A percentile compares a stretch with the other conserved stretches of the same genome.
Evolutionary conservation across 1,140 invertebrate species (phyloP).

Genomic region (Zaprionus lachaisei): DNA sequence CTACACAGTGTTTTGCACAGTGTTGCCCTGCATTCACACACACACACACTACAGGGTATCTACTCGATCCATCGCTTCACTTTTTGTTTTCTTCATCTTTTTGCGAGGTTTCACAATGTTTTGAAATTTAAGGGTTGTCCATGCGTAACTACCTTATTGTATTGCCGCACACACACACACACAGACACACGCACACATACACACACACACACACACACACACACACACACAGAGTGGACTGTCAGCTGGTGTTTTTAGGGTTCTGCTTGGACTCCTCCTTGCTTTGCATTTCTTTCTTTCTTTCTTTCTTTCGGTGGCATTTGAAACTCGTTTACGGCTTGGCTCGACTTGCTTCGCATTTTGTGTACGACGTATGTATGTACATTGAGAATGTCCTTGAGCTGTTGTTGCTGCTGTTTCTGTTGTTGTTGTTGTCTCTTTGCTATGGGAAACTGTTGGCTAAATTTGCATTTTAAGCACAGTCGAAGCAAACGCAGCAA

Average conservation of each 20-base stretch:
- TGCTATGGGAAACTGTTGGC: slow-evolving; percentile 38
- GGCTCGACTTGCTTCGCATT: slow-evolving; percentile 5
- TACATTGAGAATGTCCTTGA: slow-evolving; percentile 50
- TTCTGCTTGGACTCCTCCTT: slow-evolving; percentile 40
- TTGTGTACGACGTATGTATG: slow-evolving; percentile 36
- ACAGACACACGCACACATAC: background rate
- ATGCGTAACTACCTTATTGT: slow-evolving; percentile 22
- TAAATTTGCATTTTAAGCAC: slow-evolving; percentile 44
- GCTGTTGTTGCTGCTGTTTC: slow-evolving; percentile 25
- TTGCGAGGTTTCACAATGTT: slow-evolving; percentile 29
- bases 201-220: slow-evolving; percentile 4
- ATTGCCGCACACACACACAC: slow-evolving; percentile 11
- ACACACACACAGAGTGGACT: slow-evolving; percentile 21
- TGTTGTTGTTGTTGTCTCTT: slow-evolving; percentile 30
- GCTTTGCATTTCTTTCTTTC: background rate
- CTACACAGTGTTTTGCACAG: background rate
- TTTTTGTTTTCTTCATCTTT: slow-evolving; percentile 3
- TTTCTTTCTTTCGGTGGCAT: slow-evolving; percentile 18
- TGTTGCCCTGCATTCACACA: background rate
- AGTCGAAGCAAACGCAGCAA: slow-evolving; percentile 22
- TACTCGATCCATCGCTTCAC: background rate
- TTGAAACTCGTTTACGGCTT: slow-evolving; percentile 44
- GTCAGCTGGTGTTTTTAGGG: slow-evolving; percentile 60
- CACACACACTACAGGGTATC: background rate
- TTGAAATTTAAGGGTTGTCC: slow-evolving; percentile 57